Evolutionary conservation across 2,113 vertebrate genomes (phyloP).

Genomic region (Riparia riparia): DNA sequence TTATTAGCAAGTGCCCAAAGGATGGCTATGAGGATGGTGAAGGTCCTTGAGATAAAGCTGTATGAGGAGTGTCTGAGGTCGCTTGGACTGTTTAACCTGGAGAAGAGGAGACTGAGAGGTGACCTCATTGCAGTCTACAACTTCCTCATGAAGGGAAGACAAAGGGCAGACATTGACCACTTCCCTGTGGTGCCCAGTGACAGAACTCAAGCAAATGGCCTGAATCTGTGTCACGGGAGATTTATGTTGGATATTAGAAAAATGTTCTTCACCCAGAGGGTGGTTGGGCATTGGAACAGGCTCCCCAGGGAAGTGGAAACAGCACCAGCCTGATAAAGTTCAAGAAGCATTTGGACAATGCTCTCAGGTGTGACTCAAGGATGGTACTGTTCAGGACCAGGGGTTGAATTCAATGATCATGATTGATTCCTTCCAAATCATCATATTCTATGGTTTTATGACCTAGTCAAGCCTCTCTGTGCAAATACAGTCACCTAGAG

Average conservation of each 20-base stretch:
- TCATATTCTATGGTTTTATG: not conserved
- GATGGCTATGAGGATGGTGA: not conserved
- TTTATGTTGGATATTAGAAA: not conserved
- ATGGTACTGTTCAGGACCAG: not conserved
- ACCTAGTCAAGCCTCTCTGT: not conserved
- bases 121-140: not conserved
- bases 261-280: not conserved
- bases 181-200: not conserved
- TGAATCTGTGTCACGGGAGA: not conserved
- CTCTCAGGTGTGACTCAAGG: not conserved
- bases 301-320: not conserved
- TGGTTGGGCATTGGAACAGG: not conserved
- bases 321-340: not conserved
- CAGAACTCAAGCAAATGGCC: not conserved
- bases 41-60: accelerated
- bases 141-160: not conserved
- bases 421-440: not conserved
- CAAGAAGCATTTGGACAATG: not conserved
- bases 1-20: not conserved
- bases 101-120: not conserved
- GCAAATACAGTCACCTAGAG: not conserved
- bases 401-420: not conserved
- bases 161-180: not conserved
- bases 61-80: not conserved
- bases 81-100: not conserved